Evolutionary conservation across 1,140 invertebrate species (phyloP).

Genomic region (honey bee (Apis mellifera)): Amel_HAv3.1 CM009935.2:9690001-9690500

Average conservation of each 20-base stretch:
- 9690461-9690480: constrained; percentile 58
- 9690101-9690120: constrained; percentile 45
- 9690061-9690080: constrained; percentile 64
- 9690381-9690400: neutral
- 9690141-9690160: neutral
- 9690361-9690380: neutral
- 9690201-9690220: neutral
- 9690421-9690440: neutral
- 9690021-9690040: constrained; percentile 67
- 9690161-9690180: neutral
- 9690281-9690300: constrained; percentile 30
- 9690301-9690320: constrained; percentile 29
- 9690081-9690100: constrained; percentile 58
- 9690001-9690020: constrained; percentile 66
- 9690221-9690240: constrained; percentile 7
- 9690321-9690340: constrained; percentile 11
- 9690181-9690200: neutral
- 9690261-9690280: constrained; percentile 31
- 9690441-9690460: constrained; percentile 33
- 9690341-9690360: neutral
- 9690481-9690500: constrained; percentile 65
- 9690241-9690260: constrained; percentile 3
- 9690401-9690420: neutral
- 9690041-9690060: constrained; percentile 65
- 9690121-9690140: neutral